These are phyloP conservation scores for Alethe diademata DNA, from an alignment of 2,113 vertebrate genomes.

Conservation along the genomic window DNA sequence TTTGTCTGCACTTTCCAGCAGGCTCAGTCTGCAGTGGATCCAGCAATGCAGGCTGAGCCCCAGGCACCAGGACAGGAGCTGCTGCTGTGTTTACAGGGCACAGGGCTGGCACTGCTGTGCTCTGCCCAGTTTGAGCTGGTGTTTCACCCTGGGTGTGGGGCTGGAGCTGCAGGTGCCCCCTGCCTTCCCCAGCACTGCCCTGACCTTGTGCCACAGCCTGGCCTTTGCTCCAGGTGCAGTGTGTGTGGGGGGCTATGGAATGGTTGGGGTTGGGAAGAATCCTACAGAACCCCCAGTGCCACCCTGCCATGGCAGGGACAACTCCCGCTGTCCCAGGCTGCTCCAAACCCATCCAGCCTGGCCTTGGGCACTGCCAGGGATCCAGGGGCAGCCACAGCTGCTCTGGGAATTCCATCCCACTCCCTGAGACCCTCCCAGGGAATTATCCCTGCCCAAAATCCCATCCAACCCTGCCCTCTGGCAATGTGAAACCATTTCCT, in stretches of 20 bases:
- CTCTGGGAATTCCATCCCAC: no score
- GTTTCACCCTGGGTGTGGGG: background rate
- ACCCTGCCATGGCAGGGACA: background rate
- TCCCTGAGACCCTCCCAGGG: background rate
- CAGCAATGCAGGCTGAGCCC: background rate
- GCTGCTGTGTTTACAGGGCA: background rate
- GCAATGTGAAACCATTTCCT: background rate
- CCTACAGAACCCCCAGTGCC: accelerated
- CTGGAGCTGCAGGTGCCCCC: no score
- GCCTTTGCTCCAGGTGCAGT: background rate
- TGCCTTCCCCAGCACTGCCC: background rate
- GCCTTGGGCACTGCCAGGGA: background rate
- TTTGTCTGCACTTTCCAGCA: background rate
- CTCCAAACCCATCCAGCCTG: background rate
- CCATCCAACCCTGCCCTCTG: accelerated
- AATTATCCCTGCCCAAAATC: accelerated
- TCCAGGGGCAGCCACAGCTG: no score
- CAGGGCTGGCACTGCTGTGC: background rate
- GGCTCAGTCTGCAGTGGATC: no score
- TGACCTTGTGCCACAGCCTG: background rate
- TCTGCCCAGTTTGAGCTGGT: background rate
- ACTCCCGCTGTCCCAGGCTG: accelerated
- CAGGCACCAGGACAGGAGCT: accelerated
- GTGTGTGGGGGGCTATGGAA: accelerated
- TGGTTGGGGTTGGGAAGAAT: background rate